phyloP scores from a whole-genome alignment of 1,140 invertebrate species.

The Pseudomyrmex cubaensis region DNA sequence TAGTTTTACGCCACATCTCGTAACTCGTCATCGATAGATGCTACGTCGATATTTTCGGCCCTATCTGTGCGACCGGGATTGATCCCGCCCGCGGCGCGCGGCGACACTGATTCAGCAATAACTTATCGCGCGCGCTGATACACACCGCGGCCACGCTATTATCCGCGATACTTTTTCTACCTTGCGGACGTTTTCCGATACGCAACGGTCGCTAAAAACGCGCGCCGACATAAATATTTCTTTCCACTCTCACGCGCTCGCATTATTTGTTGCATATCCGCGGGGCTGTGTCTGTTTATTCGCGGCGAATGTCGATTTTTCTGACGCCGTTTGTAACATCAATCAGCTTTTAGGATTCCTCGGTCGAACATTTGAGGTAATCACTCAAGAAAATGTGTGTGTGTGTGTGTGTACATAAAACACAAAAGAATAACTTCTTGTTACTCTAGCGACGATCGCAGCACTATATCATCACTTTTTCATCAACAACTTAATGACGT shows the following conservation, averaged over 20 bases:
- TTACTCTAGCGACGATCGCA: too few relatives aligned
- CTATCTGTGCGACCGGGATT: conserved; percentile 51
- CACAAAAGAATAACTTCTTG: too few relatives aligned
- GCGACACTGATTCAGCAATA: conserved; percentile 68
- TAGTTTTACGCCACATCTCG: conserved; percentile 35
- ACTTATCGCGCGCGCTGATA: conserved; percentile 63
- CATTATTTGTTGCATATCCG: conserved; percentile 34
- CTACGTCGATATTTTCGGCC: conserved; percentile 20
- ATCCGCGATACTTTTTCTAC: conserved; percentile 55
- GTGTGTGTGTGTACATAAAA: too few relatives aligned
- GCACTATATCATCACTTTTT: too few relatives aligned
- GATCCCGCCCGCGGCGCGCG: conserved; percentile 19
- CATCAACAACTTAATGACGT: too few relatives aligned
- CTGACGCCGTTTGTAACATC: neutral
- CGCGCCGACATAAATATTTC: conserved; percentile 29
- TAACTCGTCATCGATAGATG: conserved; percentile 50
- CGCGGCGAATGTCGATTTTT: neutral
- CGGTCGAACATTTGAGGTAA: neutral
- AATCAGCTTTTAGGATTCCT: conserved; percentile 26
- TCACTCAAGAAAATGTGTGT: neutral
- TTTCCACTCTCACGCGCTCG: neutral
- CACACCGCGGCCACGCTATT: conserved; percentile 44
- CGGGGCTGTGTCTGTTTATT: neutral
- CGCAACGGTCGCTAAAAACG: conserved; percentile 47
- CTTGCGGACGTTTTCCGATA: conserved; percentile 62